Base-by-base conservation (phyloP, 1,140 invertebrate species). In the Magallana ariakensis region DNA sequence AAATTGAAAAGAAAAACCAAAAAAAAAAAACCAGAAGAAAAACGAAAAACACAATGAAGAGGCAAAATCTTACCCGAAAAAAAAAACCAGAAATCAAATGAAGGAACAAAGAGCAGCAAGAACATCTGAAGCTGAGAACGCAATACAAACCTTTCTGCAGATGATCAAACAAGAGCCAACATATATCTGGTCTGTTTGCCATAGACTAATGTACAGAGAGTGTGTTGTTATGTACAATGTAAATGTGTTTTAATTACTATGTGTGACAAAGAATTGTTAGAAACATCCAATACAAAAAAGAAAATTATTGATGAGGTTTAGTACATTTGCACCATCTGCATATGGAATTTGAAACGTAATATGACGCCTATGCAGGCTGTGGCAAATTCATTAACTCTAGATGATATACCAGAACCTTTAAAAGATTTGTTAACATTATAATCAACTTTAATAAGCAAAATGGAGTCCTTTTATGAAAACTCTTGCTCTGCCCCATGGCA, bases 391-490 rank as follows among this genome's bases (percentile, higher is more conserved):
- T n/a, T 87, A 10, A 19, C 54, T 9, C 13, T 86, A n/a, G 60
- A 81, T 26, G 22, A 58, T 54, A 80, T 66, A n/a, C 84, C 86
- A 75, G 57, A 62, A 16, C n/a, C n/a, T n/a, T n/a, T n/a, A n/a
- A n/a, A n/a, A n/a, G n/a, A n/a, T n/a, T n/a, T n/a, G n/a, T n/a
- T n/a, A n/a, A n/a, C n/a, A n/a, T 84, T 89, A 22, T 80, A 89
- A 75, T n/a, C 53, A 33, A 81, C 58, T 7, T 54, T 89, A 0
- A 62, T 89, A n/a, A 54, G 84, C 7, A 85, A 26, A 75, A 56
- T n/a, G 88, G 10, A 85, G 83, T 56, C 84, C 81, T 26, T 89
- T 89, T 58, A 86, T 87, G 80, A 90, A 90, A 85, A 60, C 88
- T 13, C 11, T 88, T 46, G 75, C 53, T 53, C 55, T 89, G 3